These are phyloP conservation scores for Aphelenchoides fujianensis DNA, from an alignment of 1,140 invertebrate genomes.

Conservation along the genomic window DNA sequence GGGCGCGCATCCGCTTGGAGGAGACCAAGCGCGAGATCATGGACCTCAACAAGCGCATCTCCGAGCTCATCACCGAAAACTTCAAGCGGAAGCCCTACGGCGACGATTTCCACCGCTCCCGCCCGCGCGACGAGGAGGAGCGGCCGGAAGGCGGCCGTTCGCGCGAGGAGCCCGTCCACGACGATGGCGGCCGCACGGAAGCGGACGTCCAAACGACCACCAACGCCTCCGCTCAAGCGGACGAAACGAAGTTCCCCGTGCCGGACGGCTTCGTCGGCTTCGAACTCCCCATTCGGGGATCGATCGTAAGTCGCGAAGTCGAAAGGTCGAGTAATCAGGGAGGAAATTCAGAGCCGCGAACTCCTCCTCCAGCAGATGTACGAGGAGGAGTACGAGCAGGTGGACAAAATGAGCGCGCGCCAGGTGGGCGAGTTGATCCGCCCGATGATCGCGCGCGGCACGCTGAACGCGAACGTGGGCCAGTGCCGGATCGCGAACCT, in stretches of 20 bases:
- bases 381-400: not conserved
- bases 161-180: not conserved
- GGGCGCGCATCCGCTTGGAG: not conserved
- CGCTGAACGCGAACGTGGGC: not conserved
- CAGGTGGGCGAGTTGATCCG: not conserved
- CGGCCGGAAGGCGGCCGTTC: not conserved
- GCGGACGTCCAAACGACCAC: too few species aligned
- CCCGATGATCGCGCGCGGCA: not conserved
- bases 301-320: not conserved
- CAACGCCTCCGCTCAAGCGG: not conserved
- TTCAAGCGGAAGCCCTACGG: not conserved
- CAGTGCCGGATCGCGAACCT: conserved; percentile 6
- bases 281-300: conserved; percentile 6
- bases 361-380: not conserved
- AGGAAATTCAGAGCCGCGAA: conserved; percentile 9
- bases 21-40: not conserved
- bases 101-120: not conserved
- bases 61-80: not conserved
- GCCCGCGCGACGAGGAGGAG: not conserved
- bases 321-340: not conserved
- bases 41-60: not conserved
- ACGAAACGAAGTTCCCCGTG: conserved; percentile 1
- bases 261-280: not conserved
- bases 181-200: not conserved
- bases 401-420: not conserved